phyloP scores from a whole-genome alignment of 2,113 vertebrate species.

The Lates calcarifer region DNA sequence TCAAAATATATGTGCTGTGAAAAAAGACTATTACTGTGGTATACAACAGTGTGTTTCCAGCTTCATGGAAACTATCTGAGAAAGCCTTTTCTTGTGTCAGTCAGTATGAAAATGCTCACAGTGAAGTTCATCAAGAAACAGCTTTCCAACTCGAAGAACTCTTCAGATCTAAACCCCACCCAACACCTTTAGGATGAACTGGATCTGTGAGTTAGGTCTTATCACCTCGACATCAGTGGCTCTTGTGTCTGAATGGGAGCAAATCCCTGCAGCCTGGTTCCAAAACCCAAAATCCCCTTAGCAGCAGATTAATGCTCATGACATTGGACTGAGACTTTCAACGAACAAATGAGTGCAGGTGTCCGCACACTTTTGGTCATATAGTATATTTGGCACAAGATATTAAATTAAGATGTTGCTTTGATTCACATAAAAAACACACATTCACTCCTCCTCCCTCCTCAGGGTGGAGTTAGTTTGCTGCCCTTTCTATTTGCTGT shows the following conservation, averaged over 20 bases:
- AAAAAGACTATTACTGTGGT: too few relatives aligned
- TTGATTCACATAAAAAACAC: neutral
- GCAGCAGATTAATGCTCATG: neutral
- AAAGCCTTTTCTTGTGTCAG: neutral
- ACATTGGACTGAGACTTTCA: neutral
- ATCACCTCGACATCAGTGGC: neutral
- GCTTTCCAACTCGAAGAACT: neutral
- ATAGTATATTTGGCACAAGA: neutral
- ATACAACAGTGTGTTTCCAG: neutral
- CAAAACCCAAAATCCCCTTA: neutral
- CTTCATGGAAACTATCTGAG: neutral
- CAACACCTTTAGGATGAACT: neutral
- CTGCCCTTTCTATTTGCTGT: neutral
- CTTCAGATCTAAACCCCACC: neutral
- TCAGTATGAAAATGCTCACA: neutral
- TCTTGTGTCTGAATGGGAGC: neutral
- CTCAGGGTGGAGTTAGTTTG: neutral
- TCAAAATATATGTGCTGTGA: neutral
- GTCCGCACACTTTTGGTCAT: neutral
- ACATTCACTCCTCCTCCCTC: neutral
- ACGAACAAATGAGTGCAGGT: neutral
- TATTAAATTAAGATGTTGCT: neutral
- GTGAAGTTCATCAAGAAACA: too few relatives aligned
- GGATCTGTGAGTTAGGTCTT: neutral
- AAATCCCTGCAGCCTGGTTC: neutral